A percentile compares a stretch with the other conserved stretches of the same genome.
These are phyloP conservation scores for Hedya salicella DNA, from an alignment of 2,888 invertebrate species.

Conservation along the genomic window DNA sequence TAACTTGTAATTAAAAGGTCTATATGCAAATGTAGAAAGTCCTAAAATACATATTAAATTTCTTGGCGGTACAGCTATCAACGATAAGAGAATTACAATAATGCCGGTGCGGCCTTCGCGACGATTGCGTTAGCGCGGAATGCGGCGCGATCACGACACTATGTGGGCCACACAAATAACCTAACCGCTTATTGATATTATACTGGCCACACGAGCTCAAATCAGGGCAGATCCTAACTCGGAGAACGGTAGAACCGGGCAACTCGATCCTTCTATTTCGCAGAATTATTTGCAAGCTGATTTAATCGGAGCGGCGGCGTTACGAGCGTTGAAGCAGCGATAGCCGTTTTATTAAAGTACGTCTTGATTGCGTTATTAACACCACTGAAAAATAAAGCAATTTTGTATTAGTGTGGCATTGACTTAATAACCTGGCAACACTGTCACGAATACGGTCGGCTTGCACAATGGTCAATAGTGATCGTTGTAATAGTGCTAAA, in stretches of 20 bases:
- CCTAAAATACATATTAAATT: conserved; percentile 9
- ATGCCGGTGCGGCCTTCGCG: conserved; percentile 62
- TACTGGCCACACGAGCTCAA: conserved; percentile 49
- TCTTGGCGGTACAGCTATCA: conserved; percentile 9
- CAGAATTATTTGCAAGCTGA: conserved; percentile 21
- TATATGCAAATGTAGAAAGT: neutral
- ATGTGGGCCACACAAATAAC: conserved; percentile 64
- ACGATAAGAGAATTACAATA: conserved; percentile 39
- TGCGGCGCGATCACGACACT: conserved; percentile 70
- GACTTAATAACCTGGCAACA: conserved; percentile 29
- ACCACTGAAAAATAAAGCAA: conserved; percentile 25
- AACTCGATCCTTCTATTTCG: conserved; percentile 16
- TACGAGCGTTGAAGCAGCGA: conserved; percentile 4
- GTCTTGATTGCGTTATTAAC: conserved; percentile 19
- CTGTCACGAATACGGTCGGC: conserved; percentile 1
- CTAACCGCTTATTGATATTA: conserved; percentile 37
- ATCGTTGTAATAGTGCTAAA: conserved; percentile 26
- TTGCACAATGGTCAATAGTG: conserved; percentile 31
- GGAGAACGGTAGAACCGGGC: conserved; percentile 12
- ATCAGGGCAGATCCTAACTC: conserved; percentile 42
- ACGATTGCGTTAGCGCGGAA: conserved; percentile 72
- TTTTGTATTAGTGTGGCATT: conserved; percentile 25
- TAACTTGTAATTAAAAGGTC: neutral
- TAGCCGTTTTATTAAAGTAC: neutral
- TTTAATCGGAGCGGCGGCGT: conserved; percentile 10